phyloP scores from a whole-genome alignment of 2,113 vertebrate genomes.

The Psammodynastes pulverulentus region DNA sequence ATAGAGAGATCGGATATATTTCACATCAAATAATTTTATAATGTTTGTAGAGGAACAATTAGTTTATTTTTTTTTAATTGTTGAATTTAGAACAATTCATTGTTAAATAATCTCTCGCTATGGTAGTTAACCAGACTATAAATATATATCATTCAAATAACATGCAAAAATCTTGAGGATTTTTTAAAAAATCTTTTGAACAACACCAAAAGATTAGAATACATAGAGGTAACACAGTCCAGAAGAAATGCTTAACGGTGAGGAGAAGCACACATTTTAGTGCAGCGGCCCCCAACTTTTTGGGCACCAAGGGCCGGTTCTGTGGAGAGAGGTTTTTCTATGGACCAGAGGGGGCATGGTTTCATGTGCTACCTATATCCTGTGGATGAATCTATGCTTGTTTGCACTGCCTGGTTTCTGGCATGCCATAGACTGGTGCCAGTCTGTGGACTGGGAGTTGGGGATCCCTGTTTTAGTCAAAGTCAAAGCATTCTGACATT shows the following conservation, averaged over 20 bases:
- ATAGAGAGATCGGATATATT: neutral
- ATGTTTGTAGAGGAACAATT: neutral
- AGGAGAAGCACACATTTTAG: neutral
- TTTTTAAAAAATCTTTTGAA: neutral
- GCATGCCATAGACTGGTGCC: too few species aligned
- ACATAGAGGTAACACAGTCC: neutral
- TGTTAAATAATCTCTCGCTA: neutral
- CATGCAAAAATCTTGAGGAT: neutral
- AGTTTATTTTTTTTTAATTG: neutral
- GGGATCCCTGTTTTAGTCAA: neutral
- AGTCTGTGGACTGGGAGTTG: too few species aligned
- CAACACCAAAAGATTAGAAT: neutral
- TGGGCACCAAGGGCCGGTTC: too few species aligned
- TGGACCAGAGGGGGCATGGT: too few species aligned
- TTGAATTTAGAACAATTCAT: neutral
- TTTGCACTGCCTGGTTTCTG: too few species aligned
- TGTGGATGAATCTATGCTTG: too few species aligned
- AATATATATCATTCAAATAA: neutral
- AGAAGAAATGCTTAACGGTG: neutral
- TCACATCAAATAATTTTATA: neutral
- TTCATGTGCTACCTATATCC: too few species aligned
- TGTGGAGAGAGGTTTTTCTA: too few species aligned
- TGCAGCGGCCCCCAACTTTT: too few species aligned
- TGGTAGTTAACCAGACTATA: neutral
- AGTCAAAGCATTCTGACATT: neutral